A percentile compares a stretch with the other conserved stretches of the same genome.
Evolutionary conservation across 2,888 invertebrate genomes (phyloP).

Genomic region (Cephus sareptanus): DNA sequence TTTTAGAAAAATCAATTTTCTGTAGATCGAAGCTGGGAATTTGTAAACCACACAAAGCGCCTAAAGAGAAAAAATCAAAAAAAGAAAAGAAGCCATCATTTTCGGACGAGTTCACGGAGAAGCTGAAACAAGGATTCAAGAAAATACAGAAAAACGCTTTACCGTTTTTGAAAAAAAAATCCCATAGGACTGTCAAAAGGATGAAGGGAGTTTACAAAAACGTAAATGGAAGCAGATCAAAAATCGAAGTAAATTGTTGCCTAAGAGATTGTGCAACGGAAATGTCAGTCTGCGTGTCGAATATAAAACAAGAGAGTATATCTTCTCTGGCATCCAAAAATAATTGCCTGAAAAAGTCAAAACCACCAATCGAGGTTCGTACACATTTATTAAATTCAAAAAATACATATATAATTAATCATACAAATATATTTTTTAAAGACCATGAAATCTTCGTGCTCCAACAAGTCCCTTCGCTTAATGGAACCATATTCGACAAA

Average conservation of each 20-base stretch:
- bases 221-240: constrained; percentile 6
- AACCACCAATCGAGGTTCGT: not conserved
- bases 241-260: constrained; percentile 10
- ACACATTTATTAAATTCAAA: not conserved
- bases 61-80: not conserved
- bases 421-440: not conserved
- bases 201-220: constrained; percentile 7
- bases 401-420: not conserved
- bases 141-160: not conserved
- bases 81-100: constrained; percentile 1
- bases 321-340: not conserved
- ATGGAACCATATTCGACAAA: not conserved
- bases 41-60: not conserved
- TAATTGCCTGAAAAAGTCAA: not conserved
- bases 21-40: not conserved
- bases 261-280: constrained; percentile 20
- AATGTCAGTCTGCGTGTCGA: constrained; percentile 10
- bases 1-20: not conserved
- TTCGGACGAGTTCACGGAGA: not conserved
- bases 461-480: not conserved
- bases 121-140: not conserved
- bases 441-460: not conserved
- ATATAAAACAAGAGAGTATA: not conserved
- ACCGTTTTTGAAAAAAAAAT: constrained; percentile 10
- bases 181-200: not conserved